These are phyloP conservation scores for Irena cyanogastra DNA, from an alignment of 2,113 vertebrate species.

Conservation along the genomic window DNA sequence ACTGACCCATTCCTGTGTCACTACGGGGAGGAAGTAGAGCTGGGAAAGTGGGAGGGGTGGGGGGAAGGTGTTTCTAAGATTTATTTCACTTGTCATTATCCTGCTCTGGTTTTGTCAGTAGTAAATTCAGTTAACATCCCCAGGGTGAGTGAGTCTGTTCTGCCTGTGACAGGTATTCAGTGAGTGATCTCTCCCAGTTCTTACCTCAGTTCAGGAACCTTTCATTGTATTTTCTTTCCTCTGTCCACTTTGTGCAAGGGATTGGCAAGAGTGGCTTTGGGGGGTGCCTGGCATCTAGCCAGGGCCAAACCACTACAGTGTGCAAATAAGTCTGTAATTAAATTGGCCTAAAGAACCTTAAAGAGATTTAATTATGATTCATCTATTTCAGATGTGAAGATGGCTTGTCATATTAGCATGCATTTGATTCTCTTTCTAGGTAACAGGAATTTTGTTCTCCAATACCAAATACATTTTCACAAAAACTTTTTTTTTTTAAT, in stretches of 20 bases:
- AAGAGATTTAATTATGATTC: neutral
- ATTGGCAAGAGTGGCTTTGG: neutral
- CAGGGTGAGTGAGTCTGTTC: neutral
- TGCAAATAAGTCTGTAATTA: neutral
- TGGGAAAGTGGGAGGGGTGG: neutral
- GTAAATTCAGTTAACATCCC: neutral
- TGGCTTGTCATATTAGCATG: neutral
- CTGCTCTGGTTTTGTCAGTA: neutral
- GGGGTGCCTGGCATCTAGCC: neutral
- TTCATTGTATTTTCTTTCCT: neutral
- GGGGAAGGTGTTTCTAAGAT: neutral
- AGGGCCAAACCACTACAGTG: neutral
- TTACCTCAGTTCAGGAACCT: neutral
- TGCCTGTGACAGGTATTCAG: fast-evolving
- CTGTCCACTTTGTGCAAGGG: neutral
- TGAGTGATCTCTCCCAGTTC: neutral
- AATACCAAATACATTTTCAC: neutral
- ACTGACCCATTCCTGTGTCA: neutral
- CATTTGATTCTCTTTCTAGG: neutral
- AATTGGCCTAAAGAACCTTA: neutral
- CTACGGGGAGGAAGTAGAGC: neutral
- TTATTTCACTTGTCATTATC: neutral
- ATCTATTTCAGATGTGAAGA: neutral
- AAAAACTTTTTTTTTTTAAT: neutral
- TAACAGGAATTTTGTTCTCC: neutral